A percentile compares a stretch with the other conserved stretches of the same genome.
phyloP scores from a whole-genome alignment of 2,888 invertebrate genomes.

The Notodonta ziczac region DNA sequence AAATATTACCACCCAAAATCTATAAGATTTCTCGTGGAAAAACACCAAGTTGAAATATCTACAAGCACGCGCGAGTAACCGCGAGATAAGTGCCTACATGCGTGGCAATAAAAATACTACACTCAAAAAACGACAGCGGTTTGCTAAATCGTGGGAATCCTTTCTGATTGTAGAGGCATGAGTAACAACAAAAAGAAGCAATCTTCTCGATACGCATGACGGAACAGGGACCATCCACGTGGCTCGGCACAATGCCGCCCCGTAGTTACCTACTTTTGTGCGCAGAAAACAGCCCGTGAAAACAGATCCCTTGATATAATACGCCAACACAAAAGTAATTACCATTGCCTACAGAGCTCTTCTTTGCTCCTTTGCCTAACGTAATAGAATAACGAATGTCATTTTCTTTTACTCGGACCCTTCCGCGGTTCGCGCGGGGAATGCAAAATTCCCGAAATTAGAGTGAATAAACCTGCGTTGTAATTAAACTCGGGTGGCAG shows the following conservation, averaged over 20 bases:
- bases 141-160: constrained; percentile 41
- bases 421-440: constrained; percentile 81
- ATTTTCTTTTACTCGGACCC: constrained; percentile 83
- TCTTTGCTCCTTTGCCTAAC: constrained; percentile 73
- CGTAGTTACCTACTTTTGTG: constrained; percentile 27
- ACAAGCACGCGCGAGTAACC: background rate
- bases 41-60: background rate
- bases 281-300: constrained; percentile 44
- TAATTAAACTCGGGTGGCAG: constrained; percentile 79
- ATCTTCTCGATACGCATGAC: constrained; percentile 52
- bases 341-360: constrained; percentile 60
- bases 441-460: constrained; percentile 83
- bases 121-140: background rate
- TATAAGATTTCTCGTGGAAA: background rate
- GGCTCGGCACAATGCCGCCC: constrained; percentile 33
- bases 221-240: constrained; percentile 32
- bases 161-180: constrained; percentile 50
- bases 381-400: constrained; percentile 84
- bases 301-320: constrained; percentile 53
- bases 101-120: constrained; percentile 5
- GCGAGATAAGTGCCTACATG: background rate
- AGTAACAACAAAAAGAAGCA: constrained; percentile 53
- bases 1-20: no score
- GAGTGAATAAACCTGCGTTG: constrained; percentile 82
- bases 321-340: constrained; percentile 72